Evolutionary conservation across 1,140 invertebrate species (phyloP), one percentile per base, ranked within the genome.

Genomic region (Pseudomyrmex concolor): DNA sequence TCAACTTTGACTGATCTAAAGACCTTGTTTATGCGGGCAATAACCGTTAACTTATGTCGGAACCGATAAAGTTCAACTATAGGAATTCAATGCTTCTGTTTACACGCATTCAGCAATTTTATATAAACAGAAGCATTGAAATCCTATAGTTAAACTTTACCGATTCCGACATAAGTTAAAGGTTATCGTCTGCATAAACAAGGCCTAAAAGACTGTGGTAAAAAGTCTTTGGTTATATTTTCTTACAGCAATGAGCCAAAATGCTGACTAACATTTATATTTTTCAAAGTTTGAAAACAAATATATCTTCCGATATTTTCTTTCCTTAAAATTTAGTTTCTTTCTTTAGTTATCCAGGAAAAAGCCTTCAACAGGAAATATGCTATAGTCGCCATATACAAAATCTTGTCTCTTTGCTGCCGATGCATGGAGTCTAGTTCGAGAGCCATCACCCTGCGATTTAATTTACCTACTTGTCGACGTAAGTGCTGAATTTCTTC

Each of bases 281-380:
- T 0, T 1, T 34, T 34, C 5, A 34, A 4, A 34, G 5, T 34
- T 34, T 34, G 34, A 34, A 85, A 82, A 76, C 66, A 57, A 51
- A 51, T 15, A 51, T 15, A 60, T 19, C 2, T 34, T 51, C 73
- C 12, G 8, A 34, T 22, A 8, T 22, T 13, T 22, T 9, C 19
- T 22, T 64, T 50, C 10, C 51, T 12, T 17, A 34, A 50, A 50
- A 45, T 2, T 88, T 91, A 94, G 68, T 94, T 94, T 93, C 96
- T 34, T 34, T 34, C 34, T 34, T 34, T 95, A 93, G 97, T 97
- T 80, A 98, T 94, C 97, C 97, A 98, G 84, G 97, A 95, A 83
- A 98, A 96, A 77, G 97, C 96, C 95, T 98, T 98, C 74, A 98
- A 94, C 87, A 98, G 94, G 91, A 98, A 96, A 92, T 98, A 98